phyloP scores from a whole-genome alignment of 2,797 vertebrate genomes.

The Sparidentex hasta region DNA sequence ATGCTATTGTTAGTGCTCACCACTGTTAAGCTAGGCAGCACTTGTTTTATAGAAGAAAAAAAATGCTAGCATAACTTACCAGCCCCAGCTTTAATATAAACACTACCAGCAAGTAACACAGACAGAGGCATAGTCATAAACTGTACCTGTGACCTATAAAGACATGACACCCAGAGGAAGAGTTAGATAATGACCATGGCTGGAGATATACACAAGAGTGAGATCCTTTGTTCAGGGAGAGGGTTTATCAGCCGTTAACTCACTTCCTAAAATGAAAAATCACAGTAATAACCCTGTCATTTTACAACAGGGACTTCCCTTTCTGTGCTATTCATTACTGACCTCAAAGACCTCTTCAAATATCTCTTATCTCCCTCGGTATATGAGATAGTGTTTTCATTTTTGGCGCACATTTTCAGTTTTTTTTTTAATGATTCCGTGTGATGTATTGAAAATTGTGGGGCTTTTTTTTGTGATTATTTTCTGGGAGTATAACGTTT shows the following conservation, averaged over 20 bases:
- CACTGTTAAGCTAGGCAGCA: too few relatives aligned
- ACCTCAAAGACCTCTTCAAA: constrained; percentile 4
- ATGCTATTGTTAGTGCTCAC: too few relatives aligned
- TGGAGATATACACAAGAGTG: neutral
- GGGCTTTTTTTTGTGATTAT: neutral
- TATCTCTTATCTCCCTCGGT: neutral
- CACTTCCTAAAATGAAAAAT: constrained; percentile 1
- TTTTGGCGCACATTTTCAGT: neutral
- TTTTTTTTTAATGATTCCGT: neutral
- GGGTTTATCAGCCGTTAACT: neutral
- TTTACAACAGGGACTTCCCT: neutral
- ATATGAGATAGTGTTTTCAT: neutral
- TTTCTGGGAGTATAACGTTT: neutral
- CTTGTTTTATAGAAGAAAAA: too few relatives aligned
- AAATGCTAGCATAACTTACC: too few relatives aligned
- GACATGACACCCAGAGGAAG: neutral
- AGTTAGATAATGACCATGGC: neutral
- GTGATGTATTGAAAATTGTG: neutral
- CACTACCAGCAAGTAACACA: neutral
- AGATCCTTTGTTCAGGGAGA: neutral
- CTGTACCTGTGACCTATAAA: neutral
- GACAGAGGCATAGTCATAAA: neutral
- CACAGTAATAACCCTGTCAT: neutral
- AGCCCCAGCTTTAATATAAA: too few relatives aligned
- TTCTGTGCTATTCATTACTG: neutral